Evolutionary conservation across 2,888 invertebrate genomes (phyloP), one percentile per base, ranked within the genome.

Genomic region (Tenodera sinensis): DNA sequence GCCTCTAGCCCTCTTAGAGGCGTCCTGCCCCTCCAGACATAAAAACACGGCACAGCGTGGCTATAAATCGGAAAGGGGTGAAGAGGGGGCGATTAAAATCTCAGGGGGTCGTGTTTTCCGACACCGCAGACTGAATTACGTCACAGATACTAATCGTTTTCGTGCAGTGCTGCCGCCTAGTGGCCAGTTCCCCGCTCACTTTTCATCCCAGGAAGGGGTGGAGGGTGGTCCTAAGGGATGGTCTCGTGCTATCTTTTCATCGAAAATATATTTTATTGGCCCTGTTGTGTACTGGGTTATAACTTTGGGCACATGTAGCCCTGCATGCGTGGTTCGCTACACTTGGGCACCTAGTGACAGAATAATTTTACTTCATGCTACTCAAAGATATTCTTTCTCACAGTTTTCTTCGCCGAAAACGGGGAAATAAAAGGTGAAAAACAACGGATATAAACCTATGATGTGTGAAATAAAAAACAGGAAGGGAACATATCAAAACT

Each of bases 31-130:
- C 54, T 54, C 15, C 54, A 54, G 54, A 54, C 54, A 71, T 71
- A 71, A 71, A 71, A 71, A 71, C 87, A 81, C 27, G 47, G 28
- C 83, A 71, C 88, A 88, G 27, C 15, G 87, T 28, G 34, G 87
- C 85, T 85, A 89, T 89, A 89, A 89, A 89, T 89, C 88, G 89
- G 83, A 84, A 83, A 82, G 71, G 88, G 34, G 85, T 85, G 89
- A 89, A 47, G 81, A 83, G 82, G 71, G 88, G 34, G 54, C 88
- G 89, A 89, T 89, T 89, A 89, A 89, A 89, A 88, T 89, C 89
- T 87, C 86, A 71, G 86, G 89, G 81, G 83, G 87, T 88, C 87
- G n/a, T 87, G 89, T 88, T 87, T 42, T 47, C 83, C 71, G 84
- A 87, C 84, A 84, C 88, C 87, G 81, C 89, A 85, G 81, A 89